Evolutionary conservation across 2,113 vertebrate species (phyloP).

Genomic region (Paralichthys olivaceus): DNA sequence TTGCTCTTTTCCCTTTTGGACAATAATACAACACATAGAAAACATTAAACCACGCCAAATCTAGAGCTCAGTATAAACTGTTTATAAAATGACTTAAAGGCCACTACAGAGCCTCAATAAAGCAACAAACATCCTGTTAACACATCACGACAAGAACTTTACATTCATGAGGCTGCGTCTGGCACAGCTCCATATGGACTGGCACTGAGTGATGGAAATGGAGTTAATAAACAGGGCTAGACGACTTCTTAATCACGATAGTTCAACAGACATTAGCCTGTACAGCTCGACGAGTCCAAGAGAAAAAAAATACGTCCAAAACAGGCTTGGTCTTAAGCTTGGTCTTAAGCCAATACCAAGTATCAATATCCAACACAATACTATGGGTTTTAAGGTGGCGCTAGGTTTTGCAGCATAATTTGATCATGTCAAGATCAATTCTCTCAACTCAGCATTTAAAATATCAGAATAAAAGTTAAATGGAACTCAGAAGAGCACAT

Average conservation of each 20-base stretch:
- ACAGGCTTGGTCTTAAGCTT: neutral
- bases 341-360: neutral
- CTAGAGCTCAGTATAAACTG: neutral
- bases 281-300: neutral
- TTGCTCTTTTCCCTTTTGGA: neutral
- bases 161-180: neutral
- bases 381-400: too few species aligned
- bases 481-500: too few species aligned
- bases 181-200: neutral
- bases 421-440: neutral
- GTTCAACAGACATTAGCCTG: neutral
- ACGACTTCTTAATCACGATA: neutral
- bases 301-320: neutral
- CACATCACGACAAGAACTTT: slow-evolving; percentile 30
- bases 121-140: slow-evolving; percentile 4
- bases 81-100: slow-evolving; percentile 10
- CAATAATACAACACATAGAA: neutral
- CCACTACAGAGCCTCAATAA: slow-evolving; percentile 7
- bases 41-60: neutral
- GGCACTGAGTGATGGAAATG: slow-evolving; percentile 3
- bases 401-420: neutral
- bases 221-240: slow-evolving; percentile 26
- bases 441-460: neutral
- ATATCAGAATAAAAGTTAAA: neutral
- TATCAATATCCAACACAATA: too few species aligned